These are phyloP conservation scores for Himalopsyche phryganea DNA, from an alignment of 1,140 invertebrate genomes.

Conservation along the genomic window DNA sequence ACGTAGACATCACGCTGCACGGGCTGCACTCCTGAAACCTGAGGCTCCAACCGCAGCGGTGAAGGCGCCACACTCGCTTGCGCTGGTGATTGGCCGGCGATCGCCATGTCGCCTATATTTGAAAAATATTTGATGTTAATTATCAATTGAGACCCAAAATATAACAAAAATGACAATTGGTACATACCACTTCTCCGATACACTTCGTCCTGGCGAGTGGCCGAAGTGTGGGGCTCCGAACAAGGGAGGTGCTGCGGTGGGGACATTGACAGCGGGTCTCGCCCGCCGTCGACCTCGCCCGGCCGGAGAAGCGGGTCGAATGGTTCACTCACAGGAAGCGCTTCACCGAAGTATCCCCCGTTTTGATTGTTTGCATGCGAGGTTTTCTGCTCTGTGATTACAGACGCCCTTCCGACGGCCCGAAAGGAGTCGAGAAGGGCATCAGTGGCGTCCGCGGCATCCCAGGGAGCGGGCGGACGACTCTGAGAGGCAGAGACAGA, in stretches of 20 bases:
- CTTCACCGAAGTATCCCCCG: constrained; percentile 49
- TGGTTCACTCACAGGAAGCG: constrained; percentile 42
- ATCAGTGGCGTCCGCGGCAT: constrained; percentile 50
- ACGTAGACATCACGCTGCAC: constrained; percentile 52
- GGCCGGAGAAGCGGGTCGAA: constrained; percentile 30
- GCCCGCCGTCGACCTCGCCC: constrained; percentile 36
- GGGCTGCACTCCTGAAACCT: constrained; percentile 45
- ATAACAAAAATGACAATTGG: background rate
- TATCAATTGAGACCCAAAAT: background rate
- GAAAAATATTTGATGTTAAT: no score
- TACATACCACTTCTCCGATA: constrained; percentile 26
- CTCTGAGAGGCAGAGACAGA: constrained; percentile 56
- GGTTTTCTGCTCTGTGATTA: constrained; percentile 54
- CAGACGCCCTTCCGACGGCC: constrained; percentile 47
- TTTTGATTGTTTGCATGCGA: constrained; percentile 52
- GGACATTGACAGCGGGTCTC: constrained; percentile 53
- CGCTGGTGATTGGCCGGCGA: constrained; percentile 53
- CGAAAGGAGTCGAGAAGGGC: constrained; percentile 43
- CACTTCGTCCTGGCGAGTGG: constrained; percentile 19
- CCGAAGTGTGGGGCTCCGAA: constrained; percentile 51
- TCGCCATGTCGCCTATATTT: constrained; percentile 22
- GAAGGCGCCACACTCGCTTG: constrained; percentile 56
- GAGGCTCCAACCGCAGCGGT: constrained; percentile 46
- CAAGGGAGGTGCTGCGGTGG: constrained; percentile 51
- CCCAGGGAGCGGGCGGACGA: constrained; percentile 54